Evolutionary conservation across 2,888 invertebrate genomes (phyloP).

Genomic region (Cancer borealis): DNA sequence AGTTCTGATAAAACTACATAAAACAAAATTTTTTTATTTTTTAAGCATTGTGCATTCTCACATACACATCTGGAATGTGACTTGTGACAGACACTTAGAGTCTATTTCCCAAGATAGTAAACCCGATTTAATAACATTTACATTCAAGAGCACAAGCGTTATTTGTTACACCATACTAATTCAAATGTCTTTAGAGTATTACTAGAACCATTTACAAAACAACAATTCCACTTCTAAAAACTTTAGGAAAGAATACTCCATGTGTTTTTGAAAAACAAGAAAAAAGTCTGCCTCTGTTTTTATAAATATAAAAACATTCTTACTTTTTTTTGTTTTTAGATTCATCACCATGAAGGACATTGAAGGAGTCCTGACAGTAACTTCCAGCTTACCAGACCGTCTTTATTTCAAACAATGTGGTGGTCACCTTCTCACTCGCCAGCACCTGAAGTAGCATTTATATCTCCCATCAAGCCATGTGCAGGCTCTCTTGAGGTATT

Average conservation of each 20-base stretch:
- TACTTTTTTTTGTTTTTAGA: neutral
- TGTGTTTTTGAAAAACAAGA: neutral
- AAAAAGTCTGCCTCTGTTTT: neutral
- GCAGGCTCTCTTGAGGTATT: neutral
- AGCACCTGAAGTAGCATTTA: neutral
- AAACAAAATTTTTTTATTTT: conserved; percentile 56
- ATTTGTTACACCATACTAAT: neutral
- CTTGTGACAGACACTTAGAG: conserved; percentile 47
- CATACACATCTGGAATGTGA: conserved; percentile 64
- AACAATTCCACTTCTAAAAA: neutral
- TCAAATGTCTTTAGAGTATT: neutral
- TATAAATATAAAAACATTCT: neutral
- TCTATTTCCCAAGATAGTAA: neutral
- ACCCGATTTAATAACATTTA: conserved; percentile 38
- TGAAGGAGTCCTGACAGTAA: neutral
- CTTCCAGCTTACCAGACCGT: neutral
- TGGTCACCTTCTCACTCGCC: neutral
- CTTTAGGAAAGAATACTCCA: neutral
- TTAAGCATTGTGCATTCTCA: conserved; percentile 62
- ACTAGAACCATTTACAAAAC: neutral
- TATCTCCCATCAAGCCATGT: neutral
- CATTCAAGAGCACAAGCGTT: neutral
- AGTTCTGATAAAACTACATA: neutral
- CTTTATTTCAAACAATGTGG: neutral
- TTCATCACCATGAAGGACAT: neutral